Percentiles rank a stretch among this genome's conserved stretches.
Evolutionary conservation across 2,888 invertebrate genomes (phyloP).

Genomic region (Drosophila nr. medialis): DNA sequence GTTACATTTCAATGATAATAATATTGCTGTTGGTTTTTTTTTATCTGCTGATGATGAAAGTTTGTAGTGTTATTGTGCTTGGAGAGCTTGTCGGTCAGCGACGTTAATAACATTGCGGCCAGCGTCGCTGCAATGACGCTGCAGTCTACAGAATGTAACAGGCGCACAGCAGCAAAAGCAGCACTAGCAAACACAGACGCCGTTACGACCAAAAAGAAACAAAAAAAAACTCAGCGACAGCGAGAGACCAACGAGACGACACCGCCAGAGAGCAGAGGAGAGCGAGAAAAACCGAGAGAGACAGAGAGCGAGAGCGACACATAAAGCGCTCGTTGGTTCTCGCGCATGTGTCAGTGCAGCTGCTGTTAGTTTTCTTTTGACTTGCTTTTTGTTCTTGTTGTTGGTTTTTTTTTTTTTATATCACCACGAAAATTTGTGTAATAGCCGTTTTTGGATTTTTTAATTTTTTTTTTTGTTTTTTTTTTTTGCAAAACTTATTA

Average conservation of each 20-base stretch:
- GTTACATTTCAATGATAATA: constrained; percentile 60
- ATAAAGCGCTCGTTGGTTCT: constrained; percentile 30
- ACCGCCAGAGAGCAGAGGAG: constrained; percentile 11
- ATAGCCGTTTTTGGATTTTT: background rate
- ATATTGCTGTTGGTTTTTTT: constrained; percentile 26
- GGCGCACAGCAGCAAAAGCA: constrained; percentile 71
- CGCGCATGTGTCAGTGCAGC: constrained; percentile 65
- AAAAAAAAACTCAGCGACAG: constrained; percentile 20
- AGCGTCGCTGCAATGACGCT: constrained; percentile 81
- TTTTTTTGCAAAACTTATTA: constrained; percentile 23
- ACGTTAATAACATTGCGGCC: constrained; percentile 28
- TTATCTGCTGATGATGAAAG: constrained; percentile 12
- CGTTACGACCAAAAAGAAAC: constrained; percentile 14
- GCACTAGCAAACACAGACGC: constrained; percentile 26
- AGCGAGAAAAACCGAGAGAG: constrained; percentile 16
- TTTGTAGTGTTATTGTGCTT: constrained; percentile 27
- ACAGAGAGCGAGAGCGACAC: constrained; percentile 15
- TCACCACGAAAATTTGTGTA: constrained; percentile 46
- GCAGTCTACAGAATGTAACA: constrained; percentile 82
- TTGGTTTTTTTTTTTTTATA: constrained; percentile 18
- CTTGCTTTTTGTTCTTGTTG: constrained; percentile 13
- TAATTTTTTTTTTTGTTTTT: background rate
- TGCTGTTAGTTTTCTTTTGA: constrained; percentile 27
- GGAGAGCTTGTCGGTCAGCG: constrained; percentile 17
- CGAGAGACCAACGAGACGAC: constrained; percentile 8